Evolutionary conservation across 2,797 vertebrate genomes (phyloP).

Genomic region (Astyanax mexicanus): DNA sequence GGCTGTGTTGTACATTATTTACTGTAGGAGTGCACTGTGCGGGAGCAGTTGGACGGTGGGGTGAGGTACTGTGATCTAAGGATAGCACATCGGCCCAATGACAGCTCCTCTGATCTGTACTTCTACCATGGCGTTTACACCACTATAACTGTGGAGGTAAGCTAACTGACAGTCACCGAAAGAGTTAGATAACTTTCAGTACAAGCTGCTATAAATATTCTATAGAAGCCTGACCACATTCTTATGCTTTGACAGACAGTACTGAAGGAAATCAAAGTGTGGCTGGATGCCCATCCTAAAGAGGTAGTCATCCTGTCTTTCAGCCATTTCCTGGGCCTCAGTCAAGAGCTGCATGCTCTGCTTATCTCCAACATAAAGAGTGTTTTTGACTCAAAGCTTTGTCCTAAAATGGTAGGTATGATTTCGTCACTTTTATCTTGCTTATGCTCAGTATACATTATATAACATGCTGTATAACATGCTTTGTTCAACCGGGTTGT

Average conservation of each 20-base stretch:
- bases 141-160: constrained; percentile 88
- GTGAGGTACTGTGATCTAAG: constrained; percentile 93
- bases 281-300: constrained; percentile 88
- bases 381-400: constrained; percentile 85
- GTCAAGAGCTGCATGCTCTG: constrained; percentile 78
- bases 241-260: constrained; percentile 74
- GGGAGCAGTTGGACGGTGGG: constrained; percentile 88
- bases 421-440: too few species aligned
- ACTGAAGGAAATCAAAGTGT: constrained; percentile 85
- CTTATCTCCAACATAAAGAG: constrained; percentile 83
- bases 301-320: constrained; percentile 92
- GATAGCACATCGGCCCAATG: constrained; percentile 85
- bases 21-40: constrained; percentile 79
- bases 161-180: background rate
- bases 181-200: background rate
- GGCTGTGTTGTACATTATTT: constrained; percentile 55
- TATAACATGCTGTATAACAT: background rate
- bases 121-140: constrained; percentile 94
- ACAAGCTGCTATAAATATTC: background rate
- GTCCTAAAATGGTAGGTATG: constrained; percentile 85
- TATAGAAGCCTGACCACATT: background rate
- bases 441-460: too few species aligned
- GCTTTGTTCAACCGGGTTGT: background rate
- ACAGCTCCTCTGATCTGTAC: constrained; percentile 83
- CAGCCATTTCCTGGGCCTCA: constrained; percentile 89